Conservation (phyloP, 2,888 invertebrate species). For the Athetis lepigone region DNA sequence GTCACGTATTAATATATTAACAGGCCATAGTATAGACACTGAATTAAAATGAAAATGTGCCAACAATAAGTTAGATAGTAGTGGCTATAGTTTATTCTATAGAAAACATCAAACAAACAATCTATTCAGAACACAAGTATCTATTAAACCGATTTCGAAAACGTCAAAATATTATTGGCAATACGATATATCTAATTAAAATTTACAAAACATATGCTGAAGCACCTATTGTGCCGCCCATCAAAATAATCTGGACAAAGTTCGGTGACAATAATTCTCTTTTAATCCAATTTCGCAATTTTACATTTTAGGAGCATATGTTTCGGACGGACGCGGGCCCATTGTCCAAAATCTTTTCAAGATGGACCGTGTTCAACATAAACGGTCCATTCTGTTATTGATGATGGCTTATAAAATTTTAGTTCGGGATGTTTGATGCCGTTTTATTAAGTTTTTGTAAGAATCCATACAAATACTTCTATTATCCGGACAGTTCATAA, state of each 20-base stretch:
- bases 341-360: constrained; percentile 83
- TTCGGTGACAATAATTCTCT: constrained; percentile 73
- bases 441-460: constrained; percentile 80
- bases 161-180: constrained; percentile 80
- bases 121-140: neutral
- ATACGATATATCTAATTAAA: constrained; percentile 77
- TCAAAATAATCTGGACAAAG: constrained; percentile 81
- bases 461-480: constrained; percentile 67
- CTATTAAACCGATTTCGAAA: constrained; percentile 34
- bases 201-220: constrained; percentile 72
- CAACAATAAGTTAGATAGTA: neutral
- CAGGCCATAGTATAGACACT: neutral
- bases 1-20: too few relatives aligned
- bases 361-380: constrained; percentile 73
- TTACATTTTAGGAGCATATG: constrained; percentile 81
- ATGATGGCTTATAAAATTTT: constrained; percentile 83
- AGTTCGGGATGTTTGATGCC: constrained; percentile 73
- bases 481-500: constrained; percentile 71
- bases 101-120: constrained; percentile 13
- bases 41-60: neutral
- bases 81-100: neutral
- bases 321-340: constrained; percentile 73
- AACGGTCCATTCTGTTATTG: constrained; percentile 80
- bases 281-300: constrained; percentile 88
- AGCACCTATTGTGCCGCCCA: constrained; percentile 72